These are phyloP conservation scores for Odontomachus brunneus DNA, from an alignment of 1,140 invertebrate genomes.

Conservation along the genomic window DNA sequence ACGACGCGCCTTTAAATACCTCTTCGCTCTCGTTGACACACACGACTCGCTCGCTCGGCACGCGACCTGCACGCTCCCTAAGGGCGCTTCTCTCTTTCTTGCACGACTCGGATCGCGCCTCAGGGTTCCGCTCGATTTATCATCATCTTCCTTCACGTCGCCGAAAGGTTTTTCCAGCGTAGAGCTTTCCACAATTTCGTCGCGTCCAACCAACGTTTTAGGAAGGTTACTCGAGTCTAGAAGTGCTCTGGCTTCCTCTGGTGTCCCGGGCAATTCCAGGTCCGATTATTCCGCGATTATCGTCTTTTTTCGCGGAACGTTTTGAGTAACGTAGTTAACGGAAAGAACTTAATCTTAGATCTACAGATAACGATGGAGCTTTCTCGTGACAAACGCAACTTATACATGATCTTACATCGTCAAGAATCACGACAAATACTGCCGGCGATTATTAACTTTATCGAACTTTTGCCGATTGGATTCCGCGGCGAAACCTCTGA, in stretches of 20 bases:
- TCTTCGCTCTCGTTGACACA: conserved; percentile 29
- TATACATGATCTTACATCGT: neutral
- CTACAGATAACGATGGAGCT: too few species aligned
- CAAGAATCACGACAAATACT: neutral
- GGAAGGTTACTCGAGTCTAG: neutral
- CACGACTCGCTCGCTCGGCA: conserved; percentile 9
- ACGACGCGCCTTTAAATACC: conserved; percentile 65
- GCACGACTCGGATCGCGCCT: neutral
- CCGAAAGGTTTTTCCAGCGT: neutral
- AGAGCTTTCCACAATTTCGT: conserved; percentile 18
- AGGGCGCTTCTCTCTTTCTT: conserved; percentile 22
- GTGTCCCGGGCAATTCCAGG: neutral
- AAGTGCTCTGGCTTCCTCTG: neutral
- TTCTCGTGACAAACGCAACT: neutral
- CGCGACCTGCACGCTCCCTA: conserved; percentile 7
- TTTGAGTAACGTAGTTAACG: too few species aligned
- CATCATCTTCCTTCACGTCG: conserved; percentile 15
- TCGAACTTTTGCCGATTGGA: neutral
- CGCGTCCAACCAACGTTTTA: neutral
- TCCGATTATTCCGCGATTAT: conserved; percentile 25
- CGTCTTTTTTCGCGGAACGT: too few species aligned
- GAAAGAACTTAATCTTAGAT: too few species aligned
- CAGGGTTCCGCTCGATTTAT: conserved; percentile 33
- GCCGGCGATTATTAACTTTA: conserved; percentile 1
- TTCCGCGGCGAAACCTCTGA: conserved; percentile 1